Conservation (phyloP, 2,888 invertebrate species). For the Ophion ventricosus region DNA sequence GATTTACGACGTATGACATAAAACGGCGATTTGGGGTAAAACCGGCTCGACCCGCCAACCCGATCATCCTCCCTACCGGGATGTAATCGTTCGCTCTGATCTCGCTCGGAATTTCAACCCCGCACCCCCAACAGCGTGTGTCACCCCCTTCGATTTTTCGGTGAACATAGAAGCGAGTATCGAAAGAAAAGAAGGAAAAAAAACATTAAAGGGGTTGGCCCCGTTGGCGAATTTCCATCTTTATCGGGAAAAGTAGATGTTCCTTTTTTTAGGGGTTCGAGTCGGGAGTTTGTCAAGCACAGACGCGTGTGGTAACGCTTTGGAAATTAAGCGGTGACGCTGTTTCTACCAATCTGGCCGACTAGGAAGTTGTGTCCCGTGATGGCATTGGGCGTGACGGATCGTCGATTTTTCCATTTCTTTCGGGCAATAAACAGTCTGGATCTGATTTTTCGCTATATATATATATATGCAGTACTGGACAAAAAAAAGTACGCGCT, state of each 20-base stretch:
- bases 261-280: background rate
- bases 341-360: constrained; percentile 48
- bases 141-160: constrained; percentile 63
- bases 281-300: background rate
- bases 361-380: constrained; percentile 26
- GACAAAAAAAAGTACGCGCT: too few relatives aligned
- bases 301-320: constrained; percentile 47
- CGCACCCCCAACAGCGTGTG: background rate
- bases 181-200: constrained; percentile 30
- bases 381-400: constrained; percentile 49
- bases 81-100: constrained; percentile 53
- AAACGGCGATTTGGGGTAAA: constrained; percentile 80
- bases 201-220: constrained; percentile 66
- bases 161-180: constrained; percentile 27
- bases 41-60: constrained; percentile 70
- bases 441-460: constrained; percentile 35
- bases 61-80: constrained; percentile 30
- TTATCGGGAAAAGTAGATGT: constrained; percentile 73
- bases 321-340: constrained; percentile 27
- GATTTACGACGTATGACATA: constrained; percentile 80
- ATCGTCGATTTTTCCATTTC: constrained; percentile 51
- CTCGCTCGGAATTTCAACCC: constrained; percentile 71
- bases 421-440: constrained; percentile 52
- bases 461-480: background rate
- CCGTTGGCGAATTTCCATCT: constrained; percentile 76